Percentiles rank a stretch among this genome's conserved stretches.
Evolutionary conservation across 2,113 vertebrate genomes (phyloP).

Genomic region (Burhinus bistriatus): DNA sequence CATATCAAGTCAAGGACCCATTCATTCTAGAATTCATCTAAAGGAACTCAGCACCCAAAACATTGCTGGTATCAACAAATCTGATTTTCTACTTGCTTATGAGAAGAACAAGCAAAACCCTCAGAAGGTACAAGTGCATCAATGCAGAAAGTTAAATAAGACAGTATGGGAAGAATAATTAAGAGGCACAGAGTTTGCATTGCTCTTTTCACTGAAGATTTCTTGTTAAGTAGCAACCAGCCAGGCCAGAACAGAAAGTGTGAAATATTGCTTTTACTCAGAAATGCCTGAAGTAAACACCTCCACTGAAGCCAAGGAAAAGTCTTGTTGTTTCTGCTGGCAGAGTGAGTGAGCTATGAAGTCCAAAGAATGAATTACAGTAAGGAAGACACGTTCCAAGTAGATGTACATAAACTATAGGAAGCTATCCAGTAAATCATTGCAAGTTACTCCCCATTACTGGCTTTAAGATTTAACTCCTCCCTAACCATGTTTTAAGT

Average conservation of each 20-base stretch:
- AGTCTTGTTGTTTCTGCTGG: neutral
- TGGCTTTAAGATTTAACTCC: neutral
- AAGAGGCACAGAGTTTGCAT: neutral
- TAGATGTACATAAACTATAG: neutral
- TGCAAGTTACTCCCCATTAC: neutral
- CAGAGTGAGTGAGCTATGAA: neutral
- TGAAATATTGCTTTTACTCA: neutral
- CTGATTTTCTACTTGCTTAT: neutral
- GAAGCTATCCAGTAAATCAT: neutral
- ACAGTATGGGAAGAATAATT: neutral
- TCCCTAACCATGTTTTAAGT: neutral
- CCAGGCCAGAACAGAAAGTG: neutral
- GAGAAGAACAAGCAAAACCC: neutral
- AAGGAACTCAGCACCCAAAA: neutral
- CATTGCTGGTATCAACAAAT: neutral
- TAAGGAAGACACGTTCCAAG: neutral
- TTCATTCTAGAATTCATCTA: neutral
- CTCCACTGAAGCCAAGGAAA: neutral
- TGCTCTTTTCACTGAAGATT: neutral
- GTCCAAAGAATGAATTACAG: neutral
- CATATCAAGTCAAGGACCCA: neutral
- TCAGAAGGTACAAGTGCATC: neutral
- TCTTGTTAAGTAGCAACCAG: neutral
- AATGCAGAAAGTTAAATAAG: neutral
- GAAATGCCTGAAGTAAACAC: constrained; percentile 23